Percentiles rank a stretch among this genome's conserved stretches.
Conservation (phyloP, 2,113 vertebrate species). For the Procavia capensis region DNA sequence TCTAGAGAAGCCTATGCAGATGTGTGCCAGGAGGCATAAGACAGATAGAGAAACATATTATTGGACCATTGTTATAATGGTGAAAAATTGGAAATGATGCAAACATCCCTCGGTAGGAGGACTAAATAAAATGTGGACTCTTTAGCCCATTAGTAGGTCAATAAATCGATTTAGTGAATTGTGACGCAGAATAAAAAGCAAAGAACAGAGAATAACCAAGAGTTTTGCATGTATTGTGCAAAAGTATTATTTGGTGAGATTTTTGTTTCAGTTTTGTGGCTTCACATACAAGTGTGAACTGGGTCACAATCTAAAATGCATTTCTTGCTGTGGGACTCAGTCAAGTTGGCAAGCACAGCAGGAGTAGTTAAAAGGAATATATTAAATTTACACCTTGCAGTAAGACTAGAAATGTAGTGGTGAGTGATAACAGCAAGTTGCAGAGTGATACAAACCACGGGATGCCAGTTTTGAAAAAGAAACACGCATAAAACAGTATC, state of each 20-base stretch:
- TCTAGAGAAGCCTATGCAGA: background rate
- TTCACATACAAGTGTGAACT: conserved; percentile 23
- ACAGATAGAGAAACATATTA: background rate
- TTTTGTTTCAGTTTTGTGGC: conserved; percentile 46
- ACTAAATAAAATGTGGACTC: background rate
- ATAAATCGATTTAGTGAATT: background rate
- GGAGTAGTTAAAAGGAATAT: background rate
- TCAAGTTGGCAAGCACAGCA: background rate
- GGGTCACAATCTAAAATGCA: background rate
- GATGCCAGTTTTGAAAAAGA: conserved; percentile 30
- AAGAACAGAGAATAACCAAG: background rate
- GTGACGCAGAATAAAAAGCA: background rate
- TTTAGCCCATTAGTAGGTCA: background rate
- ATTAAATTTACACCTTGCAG: background rate
- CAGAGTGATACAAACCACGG: background rate
- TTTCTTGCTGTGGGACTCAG: background rate
- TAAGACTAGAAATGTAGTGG: background rate
- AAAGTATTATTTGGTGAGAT: background rate
- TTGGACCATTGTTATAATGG: background rate
- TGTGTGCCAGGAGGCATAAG: background rate
- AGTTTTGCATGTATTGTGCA: background rate
- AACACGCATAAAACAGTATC: background rate
- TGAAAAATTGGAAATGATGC: background rate
- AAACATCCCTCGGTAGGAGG: background rate
- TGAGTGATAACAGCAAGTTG: background rate